Conservation (phyloP, 2,888 invertebrate genomes). For the Acleris sparsana region DNA sequence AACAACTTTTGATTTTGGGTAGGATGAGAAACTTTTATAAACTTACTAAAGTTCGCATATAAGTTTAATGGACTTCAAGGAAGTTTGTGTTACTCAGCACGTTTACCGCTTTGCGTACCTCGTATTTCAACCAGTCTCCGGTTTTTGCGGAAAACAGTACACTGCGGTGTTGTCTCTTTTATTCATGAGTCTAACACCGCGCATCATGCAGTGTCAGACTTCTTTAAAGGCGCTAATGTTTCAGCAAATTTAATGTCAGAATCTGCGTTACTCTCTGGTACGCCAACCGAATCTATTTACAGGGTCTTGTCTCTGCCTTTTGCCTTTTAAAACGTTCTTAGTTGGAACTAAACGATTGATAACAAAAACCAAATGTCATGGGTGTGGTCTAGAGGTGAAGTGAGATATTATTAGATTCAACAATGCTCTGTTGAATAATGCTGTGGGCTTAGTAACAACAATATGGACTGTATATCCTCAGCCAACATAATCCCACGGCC, state of each 20-base stretch:
- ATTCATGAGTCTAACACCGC: slow-evolving; percentile 10
- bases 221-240: neutral
- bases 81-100: slow-evolving; percentile 34
- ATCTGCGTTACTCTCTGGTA: too few relatives aligned
- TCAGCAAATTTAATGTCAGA: too few relatives aligned
- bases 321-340: too few relatives aligned
- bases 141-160: slow-evolving; percentile 5
- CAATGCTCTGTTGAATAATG: neutral
- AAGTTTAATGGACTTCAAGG: slow-evolving; percentile 32
- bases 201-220: neutral
- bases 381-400: neutral
- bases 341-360: too few relatives aligned
- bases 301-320: too few relatives aligned
- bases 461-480: slow-evolving; percentile 15
- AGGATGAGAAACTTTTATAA: slow-evolving; percentile 18
- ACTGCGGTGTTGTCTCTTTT: neutral
- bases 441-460: slow-evolving; percentile 8
- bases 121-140: slow-evolving; percentile 25
- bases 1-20: slow-evolving; percentile 6
- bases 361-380: too few relatives aligned
- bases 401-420: neutral
- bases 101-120: slow-evolving; percentile 24
- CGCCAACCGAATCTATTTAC: too few relatives aligned
- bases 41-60: slow-evolving; percentile 20
- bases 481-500: slow-evolving; percentile 25